phyloP scores from a whole-genome alignment of 1,140 invertebrate species.

The Tetramorium parvispinum region DNA sequence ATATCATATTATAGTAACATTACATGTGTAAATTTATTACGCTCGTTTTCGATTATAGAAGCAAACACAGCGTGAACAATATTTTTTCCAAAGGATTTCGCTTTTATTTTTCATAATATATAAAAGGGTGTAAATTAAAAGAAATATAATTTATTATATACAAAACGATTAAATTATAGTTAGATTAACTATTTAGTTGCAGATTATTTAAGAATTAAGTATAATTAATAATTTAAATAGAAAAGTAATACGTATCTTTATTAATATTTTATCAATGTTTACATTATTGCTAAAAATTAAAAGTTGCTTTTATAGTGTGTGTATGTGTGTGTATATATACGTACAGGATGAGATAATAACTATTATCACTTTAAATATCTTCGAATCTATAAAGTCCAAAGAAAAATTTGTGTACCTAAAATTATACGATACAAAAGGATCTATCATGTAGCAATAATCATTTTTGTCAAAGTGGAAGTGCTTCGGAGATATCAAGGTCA shows the following conservation, averaged over 20 bases:
- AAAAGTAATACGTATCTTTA: neutral
- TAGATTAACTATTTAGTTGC: neutral
- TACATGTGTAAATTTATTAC: neutral
- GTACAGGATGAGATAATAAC: too few species aligned
- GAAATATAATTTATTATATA: neutral
- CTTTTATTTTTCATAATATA: neutral
- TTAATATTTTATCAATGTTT: neutral
- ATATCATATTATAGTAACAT: neutral
- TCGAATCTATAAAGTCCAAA: too few species aligned
- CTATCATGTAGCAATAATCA: too few species aligned
- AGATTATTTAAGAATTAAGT: neutral
- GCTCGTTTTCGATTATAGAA: neutral
- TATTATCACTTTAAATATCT: too few species aligned
- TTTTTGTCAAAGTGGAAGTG: too few species aligned
- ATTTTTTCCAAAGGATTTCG: neutral
- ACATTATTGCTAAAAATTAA: neutral
- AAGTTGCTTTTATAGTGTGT: neutral
- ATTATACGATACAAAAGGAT: too few species aligned
- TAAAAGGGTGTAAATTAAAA: neutral
- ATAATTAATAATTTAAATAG: constrained; percentile 14
- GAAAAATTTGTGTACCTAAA: too few species aligned
- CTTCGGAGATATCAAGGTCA: too few species aligned
- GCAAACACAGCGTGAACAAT: neutral
- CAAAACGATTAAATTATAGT: neutral
- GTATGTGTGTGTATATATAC: too few species aligned